These are phyloP conservation scores for Gnathonemus echidnorhynchus DNA, from an alignment of 2,113 vertebrate species.

Conservation along the genomic window DNA sequence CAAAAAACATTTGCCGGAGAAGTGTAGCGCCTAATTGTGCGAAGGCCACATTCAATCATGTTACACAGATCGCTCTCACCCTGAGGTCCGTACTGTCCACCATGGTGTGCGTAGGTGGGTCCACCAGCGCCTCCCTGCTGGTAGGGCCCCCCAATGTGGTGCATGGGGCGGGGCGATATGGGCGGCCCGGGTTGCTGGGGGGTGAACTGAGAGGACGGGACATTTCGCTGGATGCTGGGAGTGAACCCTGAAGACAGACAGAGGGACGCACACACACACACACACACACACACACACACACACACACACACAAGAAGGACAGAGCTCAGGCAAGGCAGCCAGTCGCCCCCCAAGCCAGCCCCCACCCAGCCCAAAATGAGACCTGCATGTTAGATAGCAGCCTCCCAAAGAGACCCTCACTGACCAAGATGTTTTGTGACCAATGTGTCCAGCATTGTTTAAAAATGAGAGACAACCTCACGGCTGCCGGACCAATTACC, in stretches of 20 bases:
- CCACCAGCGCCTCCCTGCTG: slow-evolving; percentile 65
- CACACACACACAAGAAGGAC: background rate
- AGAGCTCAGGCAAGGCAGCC: background rate
- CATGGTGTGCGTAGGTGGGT: slow-evolving; percentile 51
- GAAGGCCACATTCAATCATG: background rate
- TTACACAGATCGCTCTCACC: slow-evolving; percentile 50
- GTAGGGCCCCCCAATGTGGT: slow-evolving; percentile 73
- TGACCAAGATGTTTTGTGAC: background rate
- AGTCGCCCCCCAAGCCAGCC: background rate
- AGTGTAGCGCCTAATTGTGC: background rate
- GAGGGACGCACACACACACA: background rate
- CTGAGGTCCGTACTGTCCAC: slow-evolving; percentile 79
- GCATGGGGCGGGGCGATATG: slow-evolving; percentile 81
- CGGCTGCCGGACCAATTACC: background rate
- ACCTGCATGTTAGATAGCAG: background rate
- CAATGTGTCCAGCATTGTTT: background rate
- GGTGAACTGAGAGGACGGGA: slow-evolving; percentile 75
- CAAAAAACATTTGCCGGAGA: background rate
- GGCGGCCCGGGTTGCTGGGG: slow-evolving; percentile 76
- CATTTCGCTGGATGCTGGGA: slow-evolving; percentile 72
- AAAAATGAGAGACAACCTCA: background rate
- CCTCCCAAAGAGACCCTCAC: background rate
- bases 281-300: background rate
- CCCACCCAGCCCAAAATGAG: background rate
- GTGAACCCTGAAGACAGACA: slow-evolving; percentile 65